A percentile compares a stretch with the other conserved stretches of the same genome.
phyloP scores from a whole-genome alignment of 2,888 invertebrate genomes.

The Xanthorhoe designata region DNA sequence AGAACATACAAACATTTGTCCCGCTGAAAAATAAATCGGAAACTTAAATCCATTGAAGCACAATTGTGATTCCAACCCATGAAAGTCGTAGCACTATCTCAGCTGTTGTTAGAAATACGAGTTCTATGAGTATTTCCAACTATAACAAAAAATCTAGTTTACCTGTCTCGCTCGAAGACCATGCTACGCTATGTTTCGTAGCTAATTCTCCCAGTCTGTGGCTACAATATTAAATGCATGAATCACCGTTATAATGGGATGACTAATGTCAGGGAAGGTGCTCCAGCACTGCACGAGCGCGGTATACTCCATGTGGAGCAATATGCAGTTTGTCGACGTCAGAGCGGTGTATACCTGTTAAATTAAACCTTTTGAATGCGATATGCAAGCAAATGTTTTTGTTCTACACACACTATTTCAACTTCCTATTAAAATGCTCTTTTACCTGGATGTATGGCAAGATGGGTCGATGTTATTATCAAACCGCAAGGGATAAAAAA shows the following conservation, averaged over 20 bases:
- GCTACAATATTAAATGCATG: slow-evolving; percentile 55
- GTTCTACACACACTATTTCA: not conserved
- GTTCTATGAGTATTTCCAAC: too few relatives aligned
- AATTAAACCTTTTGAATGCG: slow-evolving; percentile 41
- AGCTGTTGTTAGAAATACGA: too few relatives aligned
- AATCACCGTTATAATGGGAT: slow-evolving; percentile 71
- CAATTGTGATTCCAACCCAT: too few relatives aligned
- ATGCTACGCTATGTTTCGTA: not conserved
- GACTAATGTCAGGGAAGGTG: slow-evolving; percentile 78
- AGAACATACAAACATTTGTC: too few relatives aligned
- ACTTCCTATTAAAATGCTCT: not conserved
- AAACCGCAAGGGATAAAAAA: too few relatives aligned
- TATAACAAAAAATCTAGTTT: too few relatives aligned
- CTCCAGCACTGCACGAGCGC: slow-evolving; percentile 78
- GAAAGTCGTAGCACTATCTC: too few relatives aligned
- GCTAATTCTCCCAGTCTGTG: slow-evolving; percentile 17
- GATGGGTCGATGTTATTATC: too few relatives aligned
- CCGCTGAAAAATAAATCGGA: too few relatives aligned
- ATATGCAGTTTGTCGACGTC: slow-evolving; percentile 82
- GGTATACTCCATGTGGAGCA: slow-evolving; percentile 78
- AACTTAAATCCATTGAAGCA: too few relatives aligned
- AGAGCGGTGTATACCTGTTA: slow-evolving; percentile 77
- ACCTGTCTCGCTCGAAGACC: not conserved
- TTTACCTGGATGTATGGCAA: too few relatives aligned
- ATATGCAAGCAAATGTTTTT: slow-evolving; percentile 1